Percentiles rank a stretch among this genome's conserved stretches.
phyloP scores from a whole-genome alignment of 2,113 vertebrate species.

The Cathartes aura region DNA sequence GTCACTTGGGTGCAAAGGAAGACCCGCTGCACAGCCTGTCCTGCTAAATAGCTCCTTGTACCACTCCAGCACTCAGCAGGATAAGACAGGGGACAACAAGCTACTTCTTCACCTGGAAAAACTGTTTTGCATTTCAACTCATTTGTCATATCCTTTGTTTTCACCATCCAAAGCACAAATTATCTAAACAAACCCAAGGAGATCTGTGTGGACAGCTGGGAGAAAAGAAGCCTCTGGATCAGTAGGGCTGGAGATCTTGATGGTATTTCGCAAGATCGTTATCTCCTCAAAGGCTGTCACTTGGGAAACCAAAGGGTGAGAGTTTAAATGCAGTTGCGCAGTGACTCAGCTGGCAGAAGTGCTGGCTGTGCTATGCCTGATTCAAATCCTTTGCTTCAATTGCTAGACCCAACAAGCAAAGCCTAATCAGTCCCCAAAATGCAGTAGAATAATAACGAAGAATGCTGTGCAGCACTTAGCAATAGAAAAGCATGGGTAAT shows the following conservation, averaged over 20 bases:
- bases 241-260: not conserved
- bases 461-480: not conserved
- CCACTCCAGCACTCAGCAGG: not conserved
- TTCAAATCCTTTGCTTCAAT: not conserved
- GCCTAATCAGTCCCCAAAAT: conserved; percentile 16
- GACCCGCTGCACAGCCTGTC: not conserved
- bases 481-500: conserved; percentile 17
- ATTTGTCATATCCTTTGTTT: not conserved
- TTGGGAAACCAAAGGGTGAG: not conserved
- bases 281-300: not conserved
- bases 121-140: not conserved
- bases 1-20: not conserved
- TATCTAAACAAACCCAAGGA: not conserved
- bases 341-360: not conserved
- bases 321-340: not conserved
- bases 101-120: not conserved
- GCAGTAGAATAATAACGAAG: not conserved
- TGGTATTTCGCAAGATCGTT: not conserved
- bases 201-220: not conserved
- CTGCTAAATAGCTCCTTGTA: not conserved
- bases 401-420: conserved; percentile 7
- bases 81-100: not conserved
- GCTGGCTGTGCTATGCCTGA: not conserved
- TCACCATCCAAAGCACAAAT: not conserved
- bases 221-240: not conserved